These are phyloP conservation scores for Meloidogyne exigua DNA, from an alignment of 1,140 invertebrate genomes.

Conservation along the genomic window DNA sequence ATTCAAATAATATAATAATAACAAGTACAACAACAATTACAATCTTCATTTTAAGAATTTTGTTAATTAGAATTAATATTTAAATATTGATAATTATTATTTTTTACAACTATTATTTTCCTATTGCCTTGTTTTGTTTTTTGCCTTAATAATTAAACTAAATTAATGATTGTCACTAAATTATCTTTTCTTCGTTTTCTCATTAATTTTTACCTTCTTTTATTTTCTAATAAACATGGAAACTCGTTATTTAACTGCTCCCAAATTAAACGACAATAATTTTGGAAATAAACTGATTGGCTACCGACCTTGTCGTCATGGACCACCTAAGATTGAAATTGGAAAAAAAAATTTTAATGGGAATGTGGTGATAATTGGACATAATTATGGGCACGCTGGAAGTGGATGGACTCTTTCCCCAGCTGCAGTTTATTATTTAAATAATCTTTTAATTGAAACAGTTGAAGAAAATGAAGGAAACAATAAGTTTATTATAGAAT, in stretches of 20 bases:
- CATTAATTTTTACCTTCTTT: too few species aligned
- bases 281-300: background rate
- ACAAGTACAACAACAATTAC: background rate
- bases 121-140: background rate
- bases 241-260: background rate
- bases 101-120: background rate
- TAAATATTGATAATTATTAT: background rate
- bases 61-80: background rate
- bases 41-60: background rate
- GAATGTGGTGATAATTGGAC: background rate
- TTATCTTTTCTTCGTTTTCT: background rate
- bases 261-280: background rate
- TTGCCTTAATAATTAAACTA: background rate
- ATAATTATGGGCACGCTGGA: slow-evolving; percentile 8
- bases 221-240: background rate
- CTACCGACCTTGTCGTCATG: background rate
- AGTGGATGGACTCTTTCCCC: slow-evolving; percentile 1
- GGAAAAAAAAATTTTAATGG: background rate
- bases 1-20: background rate
- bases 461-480: background rate
- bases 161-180: background rate
- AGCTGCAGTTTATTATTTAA: background rate
- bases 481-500: background rate
- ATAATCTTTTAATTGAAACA: background rate
- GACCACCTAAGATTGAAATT: background rate